Evolutionary conservation across 2,113 vertebrate species (phyloP), one percentile per base, ranked within the genome.

Genomic region (Condylura cristata): DNA sequence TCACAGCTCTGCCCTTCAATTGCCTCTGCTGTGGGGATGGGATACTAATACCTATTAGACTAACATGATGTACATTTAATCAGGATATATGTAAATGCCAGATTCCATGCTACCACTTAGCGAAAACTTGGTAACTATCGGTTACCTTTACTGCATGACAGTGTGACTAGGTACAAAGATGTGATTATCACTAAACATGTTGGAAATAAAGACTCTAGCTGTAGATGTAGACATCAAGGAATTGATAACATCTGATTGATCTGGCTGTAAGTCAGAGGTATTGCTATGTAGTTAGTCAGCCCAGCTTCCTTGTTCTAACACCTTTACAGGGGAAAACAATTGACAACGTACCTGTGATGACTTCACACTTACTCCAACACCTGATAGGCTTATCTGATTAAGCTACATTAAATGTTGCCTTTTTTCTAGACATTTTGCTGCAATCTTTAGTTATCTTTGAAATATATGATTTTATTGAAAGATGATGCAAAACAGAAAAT

Each of bases 351-450:
- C 2, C 17, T 56, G 41, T 71, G 66, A 53, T 70, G 34, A 39
- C 1, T 16, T 32, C n/a, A 58, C 16, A 26, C 30, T 84, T 83
- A 51, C 34, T 53, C 30, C 65, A 60, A 44, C 6, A 61, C 32
- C 24, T 66, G 34, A 60, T 6, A 75, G n/a, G 5, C 24, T 84
- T 18, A 41, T 60, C 26, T 46, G 39, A 81, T 44, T 17, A 90
- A 78, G 76, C 41, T 26, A 85, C 6, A 74, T 12, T 90, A 76
- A 84, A 80, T 2, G 12, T 14, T 61, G 0, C 12, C 3, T 41
- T 65, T 93, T 93, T 66, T 34, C 37, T 51, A 76, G 16, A 91
- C 89, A 70, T 56, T 68, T 80, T 89, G 37, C 34, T 90, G 28
- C 8, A 78, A 88, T 90, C 60, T n/a, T 72, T 70, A 89, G 30